Conservation (phyloP, 2,113 vertebrate genomes). For the Strix uralensis region DNA sequence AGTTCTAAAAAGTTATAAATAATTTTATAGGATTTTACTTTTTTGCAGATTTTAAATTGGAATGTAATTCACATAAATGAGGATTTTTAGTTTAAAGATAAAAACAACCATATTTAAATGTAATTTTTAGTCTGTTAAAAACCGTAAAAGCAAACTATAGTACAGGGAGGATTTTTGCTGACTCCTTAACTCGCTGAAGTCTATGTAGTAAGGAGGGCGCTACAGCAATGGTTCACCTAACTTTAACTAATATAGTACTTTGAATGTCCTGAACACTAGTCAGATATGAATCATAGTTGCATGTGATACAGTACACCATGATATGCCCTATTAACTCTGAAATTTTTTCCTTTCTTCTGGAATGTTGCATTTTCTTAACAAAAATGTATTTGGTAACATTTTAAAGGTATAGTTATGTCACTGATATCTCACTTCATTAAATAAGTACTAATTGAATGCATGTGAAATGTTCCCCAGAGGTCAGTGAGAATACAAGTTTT, state of each 20-base stretch:
- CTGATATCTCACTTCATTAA: neutral
- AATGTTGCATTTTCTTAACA: neutral
- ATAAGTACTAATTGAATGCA: neutral
- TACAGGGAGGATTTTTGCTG: neutral
- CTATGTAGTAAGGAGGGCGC: neutral
- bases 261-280: neutral
- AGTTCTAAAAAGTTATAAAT: neutral
- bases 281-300: neutral
- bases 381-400: neutral
- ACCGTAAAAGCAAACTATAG: neutral
- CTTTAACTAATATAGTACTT: neutral
- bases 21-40: neutral
- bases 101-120: neutral
- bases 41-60: neutral
- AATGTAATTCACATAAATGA: neutral
- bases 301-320: neutral
- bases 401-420: neutral
- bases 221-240: neutral
- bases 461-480: neutral
- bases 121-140: neutral
- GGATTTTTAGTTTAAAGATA: neutral
- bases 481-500: neutral
- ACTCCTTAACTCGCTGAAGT: neutral
- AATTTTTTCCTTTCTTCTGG: neutral
- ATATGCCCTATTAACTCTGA: neutral